Percentiles rank a stretch among this genome's conserved stretches.
Conservation (phyloP, 2,797 vertebrate species). For the Acestrorhynchus altus region DNA sequence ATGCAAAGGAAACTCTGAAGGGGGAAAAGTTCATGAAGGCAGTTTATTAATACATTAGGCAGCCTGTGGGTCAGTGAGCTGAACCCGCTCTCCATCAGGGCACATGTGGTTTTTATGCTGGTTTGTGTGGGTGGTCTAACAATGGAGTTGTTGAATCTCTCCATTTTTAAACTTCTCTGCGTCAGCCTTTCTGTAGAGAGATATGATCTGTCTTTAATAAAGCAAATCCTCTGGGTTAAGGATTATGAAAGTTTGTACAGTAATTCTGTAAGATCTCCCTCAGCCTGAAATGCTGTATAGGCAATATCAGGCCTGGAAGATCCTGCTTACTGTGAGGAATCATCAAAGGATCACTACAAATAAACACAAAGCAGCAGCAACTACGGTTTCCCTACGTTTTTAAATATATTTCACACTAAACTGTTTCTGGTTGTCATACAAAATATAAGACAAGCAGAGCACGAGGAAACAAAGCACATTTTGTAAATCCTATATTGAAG, state of each 20-base stretch:
- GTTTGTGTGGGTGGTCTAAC: conserved; percentile 85
- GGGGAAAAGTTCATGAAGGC: conserved; percentile 38
- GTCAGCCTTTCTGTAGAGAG: background rate
- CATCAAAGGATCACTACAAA: background rate
- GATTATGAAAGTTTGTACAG: conserved; percentile 18
- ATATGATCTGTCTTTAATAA: conserved; percentile 17
- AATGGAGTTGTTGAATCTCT: conserved; percentile 65
- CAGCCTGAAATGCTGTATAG: background rate
- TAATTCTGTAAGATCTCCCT: conserved; percentile 3
- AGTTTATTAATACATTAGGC: conserved; percentile 46
- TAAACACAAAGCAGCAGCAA: background rate
- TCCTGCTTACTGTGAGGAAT: background rate
- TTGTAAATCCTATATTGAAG: too few species aligned
- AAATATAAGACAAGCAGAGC: too few species aligned
- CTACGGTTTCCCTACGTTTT: too few species aligned
- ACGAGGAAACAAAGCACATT: too few species aligned
- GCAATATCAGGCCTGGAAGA: background rate
- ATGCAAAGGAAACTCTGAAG: conserved; percentile 18
- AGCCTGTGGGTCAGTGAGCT: conserved; percentile 57
- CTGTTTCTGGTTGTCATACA: too few species aligned
- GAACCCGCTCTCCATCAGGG: conserved; percentile 65
- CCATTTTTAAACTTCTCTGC: conserved; percentile 49
- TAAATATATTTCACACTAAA: too few species aligned
- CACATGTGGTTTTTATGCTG: conserved; percentile 77
- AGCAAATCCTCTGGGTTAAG: background rate